These are phyloP conservation scores for Chiroxiphia lanceolata DNA, from an alignment of 2,797 vertebrate species.

Conservation along the genomic window DNA sequence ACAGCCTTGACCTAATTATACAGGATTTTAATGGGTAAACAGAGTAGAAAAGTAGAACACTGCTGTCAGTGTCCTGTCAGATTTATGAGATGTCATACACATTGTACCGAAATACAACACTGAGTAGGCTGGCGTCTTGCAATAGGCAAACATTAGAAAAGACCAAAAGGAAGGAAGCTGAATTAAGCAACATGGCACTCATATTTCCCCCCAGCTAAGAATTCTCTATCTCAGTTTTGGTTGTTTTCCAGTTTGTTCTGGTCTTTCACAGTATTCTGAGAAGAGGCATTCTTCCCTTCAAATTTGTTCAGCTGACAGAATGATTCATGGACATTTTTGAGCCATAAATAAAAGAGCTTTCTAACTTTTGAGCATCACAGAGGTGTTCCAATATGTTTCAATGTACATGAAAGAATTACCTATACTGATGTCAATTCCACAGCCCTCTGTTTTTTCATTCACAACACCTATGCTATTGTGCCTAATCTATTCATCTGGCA, in stretches of 20 bases:
- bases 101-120: not conserved
- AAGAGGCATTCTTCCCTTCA: slow-evolving; percentile 4
- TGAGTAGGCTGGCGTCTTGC: not conserved
- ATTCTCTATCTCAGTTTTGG: not conserved
- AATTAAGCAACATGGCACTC: not conserved
- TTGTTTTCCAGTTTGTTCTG: slow-evolving; percentile 25
- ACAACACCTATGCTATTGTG: not conserved
- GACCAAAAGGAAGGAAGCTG: not conserved
- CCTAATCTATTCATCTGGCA: not conserved
- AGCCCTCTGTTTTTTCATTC: not conserved
- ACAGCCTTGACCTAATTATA: not conserved
- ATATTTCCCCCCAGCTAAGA: not conserved
- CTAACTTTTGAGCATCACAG: not conserved
- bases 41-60: not conserved
- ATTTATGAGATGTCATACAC: not conserved
- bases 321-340: slow-evolving; percentile 40
- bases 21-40: not conserved
- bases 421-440: not conserved
- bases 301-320: slow-evolving; percentile 18
- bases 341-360: slow-evolving; percentile 41
- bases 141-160: slow-evolving; percentile 11
- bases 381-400: slow-evolving; percentile 24
- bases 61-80: not conserved
- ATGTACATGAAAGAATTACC: not conserved
- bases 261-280: slow-evolving; percentile 24